Base-by-base conservation (phyloP, 2,888 invertebrate genomes). In the Synergus umbraculus region DNA sequence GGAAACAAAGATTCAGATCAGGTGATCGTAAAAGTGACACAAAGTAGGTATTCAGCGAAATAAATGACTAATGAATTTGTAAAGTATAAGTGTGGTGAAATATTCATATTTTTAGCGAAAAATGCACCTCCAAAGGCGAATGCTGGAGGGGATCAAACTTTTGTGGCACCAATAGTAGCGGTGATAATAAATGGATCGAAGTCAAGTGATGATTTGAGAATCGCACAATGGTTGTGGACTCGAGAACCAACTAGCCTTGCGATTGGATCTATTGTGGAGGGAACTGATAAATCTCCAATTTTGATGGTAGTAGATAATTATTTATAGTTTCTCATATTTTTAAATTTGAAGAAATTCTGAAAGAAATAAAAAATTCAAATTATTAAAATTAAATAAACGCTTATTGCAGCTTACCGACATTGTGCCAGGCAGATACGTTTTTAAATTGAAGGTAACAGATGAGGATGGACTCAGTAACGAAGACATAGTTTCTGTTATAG, bases 101-200 rank as follows among this genome's bases (percentile, higher is more conserved):
- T 18, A 65, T 46, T 82, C 82, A 79, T 82, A 78, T 85, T 89
- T 89, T 67, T 91, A 98, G 98, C 97, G 92, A 96, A 96, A 92
- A 98, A 98, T 93, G 96, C 96, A 81, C 95, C 97, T 7, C 98
- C 98, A 0, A 95, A 96, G 88, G 98, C 98, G 0, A 96, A 97
- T 90, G 98, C 97, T 1, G 98, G 98, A 8, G 97, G 96, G 0
- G 97, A 98, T 92, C 95, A 96, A 89, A 95, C 95, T 18, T 93
- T 98, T 0, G 94, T 95, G 66, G 93, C 97, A 76, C 98, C 98
- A 0, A 92, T 95, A 4, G 95, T 95, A 60, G 95, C 96, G 22
- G 94, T 98, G 10, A 94, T 95, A 76, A 93, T 98, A 78, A 98
- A 98, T 92, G 98, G 98, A 0, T 95, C 96, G 0, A 94, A 94